phyloP scores from a whole-genome alignment of 2,113 vertebrate genomes.

The Neomonachus schauinslandi region DNA sequence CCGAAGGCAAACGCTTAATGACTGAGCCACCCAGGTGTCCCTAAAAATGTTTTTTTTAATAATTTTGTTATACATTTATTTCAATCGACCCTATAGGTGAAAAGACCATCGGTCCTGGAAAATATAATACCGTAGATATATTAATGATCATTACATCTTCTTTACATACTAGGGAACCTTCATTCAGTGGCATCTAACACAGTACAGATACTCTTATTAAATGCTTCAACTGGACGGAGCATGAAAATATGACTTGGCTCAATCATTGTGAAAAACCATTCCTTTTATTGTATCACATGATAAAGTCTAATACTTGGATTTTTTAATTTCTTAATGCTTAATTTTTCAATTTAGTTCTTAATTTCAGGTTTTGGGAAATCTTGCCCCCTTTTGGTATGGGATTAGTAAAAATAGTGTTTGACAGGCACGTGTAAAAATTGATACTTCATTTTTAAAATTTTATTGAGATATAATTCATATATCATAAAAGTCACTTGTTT shows the following conservation, averaged over 20 bases:
- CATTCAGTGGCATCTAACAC: not conserved
- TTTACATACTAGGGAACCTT: not conserved
- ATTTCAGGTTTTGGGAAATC: not conserved
- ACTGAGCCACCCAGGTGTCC: too few species aligned
- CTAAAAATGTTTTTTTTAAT: not conserved
- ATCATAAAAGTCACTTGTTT: not conserved
- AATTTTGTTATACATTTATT: not conserved
- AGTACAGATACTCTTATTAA: not conserved
- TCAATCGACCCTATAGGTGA: not conserved
- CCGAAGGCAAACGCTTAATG: too few species aligned
- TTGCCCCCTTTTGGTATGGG: not conserved
- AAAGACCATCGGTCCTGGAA: not conserved
- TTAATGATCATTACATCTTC: not conserved
- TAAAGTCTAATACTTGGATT: conserved; percentile 18
- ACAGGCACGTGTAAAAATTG: not conserved
- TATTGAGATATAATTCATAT: not conserved
- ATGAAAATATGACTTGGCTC: not conserved
- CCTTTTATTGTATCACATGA: not conserved
- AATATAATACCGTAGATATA: not conserved
- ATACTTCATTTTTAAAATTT: not conserved
- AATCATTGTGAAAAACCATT: accelerated
- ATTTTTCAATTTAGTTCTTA: not conserved
- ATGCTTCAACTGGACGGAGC: not conserved
- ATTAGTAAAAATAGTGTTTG: not conserved
- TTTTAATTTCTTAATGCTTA: not conserved